These are phyloP conservation scores for Pyrgilauda ruficollis DNA, from an alignment of 2,113 vertebrate genomes.

Conservation along the genomic window DNA sequence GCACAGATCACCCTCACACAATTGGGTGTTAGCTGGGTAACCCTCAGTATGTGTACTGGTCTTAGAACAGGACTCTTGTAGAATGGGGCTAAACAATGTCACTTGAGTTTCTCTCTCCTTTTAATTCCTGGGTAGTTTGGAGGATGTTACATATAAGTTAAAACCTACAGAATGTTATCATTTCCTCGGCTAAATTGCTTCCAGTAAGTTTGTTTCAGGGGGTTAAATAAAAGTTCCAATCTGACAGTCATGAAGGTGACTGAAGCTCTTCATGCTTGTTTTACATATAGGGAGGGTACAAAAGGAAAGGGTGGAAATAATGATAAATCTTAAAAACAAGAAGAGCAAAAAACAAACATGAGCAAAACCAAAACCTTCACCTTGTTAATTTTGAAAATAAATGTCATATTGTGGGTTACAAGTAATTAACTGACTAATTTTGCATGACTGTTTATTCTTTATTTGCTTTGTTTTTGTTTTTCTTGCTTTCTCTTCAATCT, in stretches of 20 bases:
- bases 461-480: constrained; percentile 80
- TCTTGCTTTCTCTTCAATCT: constrained; percentile 81
- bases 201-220: background rate
- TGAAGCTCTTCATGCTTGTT: background rate
- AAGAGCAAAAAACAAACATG: background rate
- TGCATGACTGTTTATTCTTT: constrained; percentile 72
- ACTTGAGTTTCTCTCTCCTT: background rate
- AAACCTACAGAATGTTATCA: background rate
- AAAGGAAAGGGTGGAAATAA: background rate
- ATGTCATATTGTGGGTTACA: constrained; percentile 64
- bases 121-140: background rate
- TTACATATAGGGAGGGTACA: background rate
- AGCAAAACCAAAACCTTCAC: background rate
- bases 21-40: constrained; percentile 19
- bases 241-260: background rate
- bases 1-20: background rate
- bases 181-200: background rate
- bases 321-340: background rate
- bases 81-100: background rate
- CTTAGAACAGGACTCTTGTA: background rate
- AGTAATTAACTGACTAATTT: constrained; percentile 64
- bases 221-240: background rate
- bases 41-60: constrained; percentile 19
- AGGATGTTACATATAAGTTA: background rate
- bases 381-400: constrained; percentile 6